Conservation (phyloP, 1,140 invertebrate genomes). For the Drosophila obscura region DNA sequence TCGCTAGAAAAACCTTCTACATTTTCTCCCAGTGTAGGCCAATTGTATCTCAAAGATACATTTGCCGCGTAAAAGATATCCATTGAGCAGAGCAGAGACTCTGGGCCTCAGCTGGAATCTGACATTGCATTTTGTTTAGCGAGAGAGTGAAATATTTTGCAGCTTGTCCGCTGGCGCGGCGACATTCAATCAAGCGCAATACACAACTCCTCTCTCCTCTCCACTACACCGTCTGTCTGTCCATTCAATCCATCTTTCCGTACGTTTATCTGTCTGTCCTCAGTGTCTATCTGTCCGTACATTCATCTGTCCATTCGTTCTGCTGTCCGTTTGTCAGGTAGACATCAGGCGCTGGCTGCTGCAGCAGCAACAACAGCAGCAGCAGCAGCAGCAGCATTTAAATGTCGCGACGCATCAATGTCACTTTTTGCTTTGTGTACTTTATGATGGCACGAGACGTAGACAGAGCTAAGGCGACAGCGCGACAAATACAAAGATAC, state of each 20-base stretch:
- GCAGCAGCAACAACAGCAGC: constrained; percentile 7
- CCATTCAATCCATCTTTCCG: constrained; percentile 4
- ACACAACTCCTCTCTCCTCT: constrained; percentile 6
- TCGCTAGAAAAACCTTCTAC: neutral
- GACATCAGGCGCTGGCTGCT: constrained; percentile 22
- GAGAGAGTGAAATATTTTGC: constrained; percentile 48
- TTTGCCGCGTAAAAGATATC: constrained; percentile 64
- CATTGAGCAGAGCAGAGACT: constrained; percentile 34
- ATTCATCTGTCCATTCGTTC: constrained; percentile 1
- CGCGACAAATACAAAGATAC: constrained; percentile 18
- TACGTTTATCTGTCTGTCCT: constrained; percentile 1
- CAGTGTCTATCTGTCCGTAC: neutral
- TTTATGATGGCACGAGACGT: constrained; percentile 48
- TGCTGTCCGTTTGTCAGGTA: constrained; percentile 37
- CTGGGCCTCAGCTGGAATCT: constrained; percentile 32
- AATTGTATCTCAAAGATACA: constrained; percentile 44
- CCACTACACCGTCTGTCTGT: neutral
- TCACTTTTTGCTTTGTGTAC: constrained; percentile 50
- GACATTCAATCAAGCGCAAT: constrained; percentile 38
- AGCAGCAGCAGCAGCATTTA: constrained; percentile 29
- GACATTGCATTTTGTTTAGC: constrained; percentile 51
- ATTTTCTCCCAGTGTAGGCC: neutral
- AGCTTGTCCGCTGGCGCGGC: constrained; percentile 9
- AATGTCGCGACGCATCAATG: constrained; percentile 66
- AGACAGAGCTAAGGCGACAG: neutral